Percentiles rank a stretch among this genome's conserved stretches.
Conservation (phyloP, 2,113 vertebrate genomes). For the Okapia johnstoni region DNA sequence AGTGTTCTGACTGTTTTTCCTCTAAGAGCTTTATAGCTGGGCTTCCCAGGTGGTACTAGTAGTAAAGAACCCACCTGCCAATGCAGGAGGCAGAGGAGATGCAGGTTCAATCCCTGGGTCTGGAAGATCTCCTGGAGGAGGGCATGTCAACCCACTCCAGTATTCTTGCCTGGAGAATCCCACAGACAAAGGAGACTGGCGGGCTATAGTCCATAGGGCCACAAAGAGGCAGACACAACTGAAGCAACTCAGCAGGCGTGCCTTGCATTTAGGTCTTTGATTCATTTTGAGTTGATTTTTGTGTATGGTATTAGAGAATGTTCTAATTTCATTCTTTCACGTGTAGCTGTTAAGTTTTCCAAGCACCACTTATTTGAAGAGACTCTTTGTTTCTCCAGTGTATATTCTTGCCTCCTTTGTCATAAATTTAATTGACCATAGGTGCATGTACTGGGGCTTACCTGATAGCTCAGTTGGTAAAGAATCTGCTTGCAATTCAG, state of each 20-base stretch:
- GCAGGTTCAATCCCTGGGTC: background rate
- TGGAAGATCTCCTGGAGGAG: background rate
- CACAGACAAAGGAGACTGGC: background rate
- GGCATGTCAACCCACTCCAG: background rate
- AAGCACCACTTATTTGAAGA: background rate
- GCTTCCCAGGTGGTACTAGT: background rate
- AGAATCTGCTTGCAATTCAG: background rate
- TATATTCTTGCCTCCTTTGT: background rate
- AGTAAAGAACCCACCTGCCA: background rate
- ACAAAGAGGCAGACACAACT: background rate
- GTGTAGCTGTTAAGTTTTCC: background rate
- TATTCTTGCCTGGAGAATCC: background rate
- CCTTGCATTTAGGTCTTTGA: background rate
- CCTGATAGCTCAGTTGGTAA: background rate
- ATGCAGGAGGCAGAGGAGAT: background rate
- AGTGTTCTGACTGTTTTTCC: background rate
- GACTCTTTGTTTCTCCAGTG: background rate
- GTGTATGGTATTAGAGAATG: background rate
- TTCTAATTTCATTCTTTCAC: background rate
- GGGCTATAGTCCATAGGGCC: background rate
- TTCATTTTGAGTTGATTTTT: background rate
- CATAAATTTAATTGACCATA: background rate
- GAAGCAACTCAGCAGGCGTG: background rate
- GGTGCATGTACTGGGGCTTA: background rate
- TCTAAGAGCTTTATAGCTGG: background rate